These are phyloP conservation scores for Chamaetylas fuelleborni DNA, from an alignment of 2,113 vertebrate genomes.

Conservation along the genomic window DNA sequence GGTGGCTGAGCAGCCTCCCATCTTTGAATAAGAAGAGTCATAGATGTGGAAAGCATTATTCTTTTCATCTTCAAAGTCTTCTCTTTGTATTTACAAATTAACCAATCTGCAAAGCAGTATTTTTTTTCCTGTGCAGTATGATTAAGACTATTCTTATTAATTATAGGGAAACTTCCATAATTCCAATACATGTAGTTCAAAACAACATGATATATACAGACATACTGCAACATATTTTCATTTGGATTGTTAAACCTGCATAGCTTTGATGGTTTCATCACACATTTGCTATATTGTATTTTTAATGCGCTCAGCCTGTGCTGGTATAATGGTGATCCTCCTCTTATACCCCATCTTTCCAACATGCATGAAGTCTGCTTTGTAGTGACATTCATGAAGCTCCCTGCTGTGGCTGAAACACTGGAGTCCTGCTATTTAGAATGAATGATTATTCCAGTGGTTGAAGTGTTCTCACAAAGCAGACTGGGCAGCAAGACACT, in stretches of 20 bases:
- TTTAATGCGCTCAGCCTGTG: constrained; percentile 51
- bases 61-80: constrained; percentile 49
- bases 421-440: constrained; percentile 46
- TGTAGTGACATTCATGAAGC: constrained; percentile 65
- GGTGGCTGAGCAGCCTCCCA: not conserved
- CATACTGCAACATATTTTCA: not conserved
- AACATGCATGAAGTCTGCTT: constrained; percentile 43
- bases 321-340: constrained; percentile 43
- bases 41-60: not conserved
- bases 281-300: constrained; percentile 60
- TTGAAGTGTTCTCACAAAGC: constrained; percentile 56
- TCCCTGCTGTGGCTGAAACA: constrained; percentile 43
- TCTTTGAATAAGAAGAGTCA: not conserved
- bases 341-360: constrained; percentile 36
- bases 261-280: constrained; percentile 51
- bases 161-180: not conserved
- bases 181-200: not conserved
- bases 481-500: not conserved
- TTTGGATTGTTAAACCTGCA: constrained; percentile 47
- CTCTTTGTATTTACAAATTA: constrained; percentile 24
- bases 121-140: not conserved
- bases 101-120: not conserved
- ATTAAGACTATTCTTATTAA: not conserved
- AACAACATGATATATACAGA: not conserved
- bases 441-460: constrained; percentile 44